Percentiles rank a stretch among this genome's conserved stretches.
These are phyloP conservation scores for Sakesphorus luctuosus DNA, from an alignment of 2,113 vertebrate species.

Conservation along the genomic window DNA sequence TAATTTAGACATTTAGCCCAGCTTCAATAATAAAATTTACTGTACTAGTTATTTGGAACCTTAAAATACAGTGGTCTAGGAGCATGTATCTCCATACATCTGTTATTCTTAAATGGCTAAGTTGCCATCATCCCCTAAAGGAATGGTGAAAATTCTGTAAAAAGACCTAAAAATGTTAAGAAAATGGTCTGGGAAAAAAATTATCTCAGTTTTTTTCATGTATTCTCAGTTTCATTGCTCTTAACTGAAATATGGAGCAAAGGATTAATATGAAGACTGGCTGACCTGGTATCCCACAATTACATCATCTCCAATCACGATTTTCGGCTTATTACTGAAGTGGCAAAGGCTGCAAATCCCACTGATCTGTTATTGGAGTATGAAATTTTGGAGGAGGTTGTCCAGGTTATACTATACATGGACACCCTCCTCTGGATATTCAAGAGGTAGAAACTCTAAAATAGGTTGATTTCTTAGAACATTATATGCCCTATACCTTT, in stretches of 20 bases:
- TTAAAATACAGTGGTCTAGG: not conserved
- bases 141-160: not conserved
- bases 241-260: not conserved
- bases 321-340: slow-evolving; percentile 7
- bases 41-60: not conserved
- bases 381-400: not conserved
- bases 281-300: slow-evolving; percentile 23
- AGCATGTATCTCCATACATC: not conserved
- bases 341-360: slow-evolving; percentile 3
- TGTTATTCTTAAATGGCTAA: not conserved
- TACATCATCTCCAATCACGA: slow-evolving; percentile 12
- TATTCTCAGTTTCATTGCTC: slow-evolving; percentile 4
- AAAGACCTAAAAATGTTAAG: not conserved
- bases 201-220: slow-evolving; percentile 3
- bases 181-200: not conserved
- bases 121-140: not conserved
- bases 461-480: not conserved
- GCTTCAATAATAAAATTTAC: not conserved
- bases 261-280: slow-evolving; percentile 30
- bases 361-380: not conserved
- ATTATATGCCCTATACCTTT: not conserved
- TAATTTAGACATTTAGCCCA: not conserved
- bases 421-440: slow-evolving; percentile 14
- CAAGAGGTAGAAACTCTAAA: not conserved
- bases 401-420: not conserved